Evolutionary conservation across 1,140 invertebrate genomes (phyloP).

Genomic region (Euschistus heros): DNA sequence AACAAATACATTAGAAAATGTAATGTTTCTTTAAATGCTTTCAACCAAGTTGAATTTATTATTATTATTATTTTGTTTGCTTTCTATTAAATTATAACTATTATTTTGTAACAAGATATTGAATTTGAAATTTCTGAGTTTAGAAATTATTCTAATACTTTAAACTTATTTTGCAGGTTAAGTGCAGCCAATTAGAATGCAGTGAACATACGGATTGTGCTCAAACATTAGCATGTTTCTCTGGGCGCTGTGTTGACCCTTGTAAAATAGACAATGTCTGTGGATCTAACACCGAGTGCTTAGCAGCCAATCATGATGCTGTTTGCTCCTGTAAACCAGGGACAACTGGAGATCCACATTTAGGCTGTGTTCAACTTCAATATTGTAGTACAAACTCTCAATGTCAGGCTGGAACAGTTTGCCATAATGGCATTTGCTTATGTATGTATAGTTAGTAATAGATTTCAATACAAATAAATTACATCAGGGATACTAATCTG

Average conservation of each 20-base stretch:
- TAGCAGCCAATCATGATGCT: conserved; percentile 45
- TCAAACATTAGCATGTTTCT: conserved; percentile 54
- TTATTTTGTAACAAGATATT: not conserved
- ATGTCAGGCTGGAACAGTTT: conserved; percentile 68
- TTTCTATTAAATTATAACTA: too few species aligned
- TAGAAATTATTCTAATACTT: not conserved
- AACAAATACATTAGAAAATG: too few species aligned
- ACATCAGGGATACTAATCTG: not conserved
- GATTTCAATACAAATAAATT: not conserved
- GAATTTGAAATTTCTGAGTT: not conserved
- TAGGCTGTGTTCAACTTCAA: conserved; percentile 67
- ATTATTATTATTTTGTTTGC: too few species aligned
- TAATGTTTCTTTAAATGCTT: too few species aligned
- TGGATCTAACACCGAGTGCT: conserved; percentile 54
- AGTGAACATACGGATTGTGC: conserved; percentile 65
- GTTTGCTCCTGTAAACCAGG: conserved; percentile 69
- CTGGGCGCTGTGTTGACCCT: conserved; percentile 68
- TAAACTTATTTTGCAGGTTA: conserved; percentile 32
- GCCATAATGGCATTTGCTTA: conserved; percentile 67
- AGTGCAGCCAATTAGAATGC: conserved; percentile 66
- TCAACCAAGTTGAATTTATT: too few species aligned
- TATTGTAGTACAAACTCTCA: conserved; percentile 65
- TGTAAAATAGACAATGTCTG: conserved; percentile 70
- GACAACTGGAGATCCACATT: conserved; percentile 70
- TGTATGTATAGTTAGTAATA: conserved; percentile 38